A percentile compares a stretch with the other conserved stretches of the same genome.
phyloP scores from a whole-genome alignment of 2,797 vertebrate species.

The Tenualosa thibaudeaui region DNA sequence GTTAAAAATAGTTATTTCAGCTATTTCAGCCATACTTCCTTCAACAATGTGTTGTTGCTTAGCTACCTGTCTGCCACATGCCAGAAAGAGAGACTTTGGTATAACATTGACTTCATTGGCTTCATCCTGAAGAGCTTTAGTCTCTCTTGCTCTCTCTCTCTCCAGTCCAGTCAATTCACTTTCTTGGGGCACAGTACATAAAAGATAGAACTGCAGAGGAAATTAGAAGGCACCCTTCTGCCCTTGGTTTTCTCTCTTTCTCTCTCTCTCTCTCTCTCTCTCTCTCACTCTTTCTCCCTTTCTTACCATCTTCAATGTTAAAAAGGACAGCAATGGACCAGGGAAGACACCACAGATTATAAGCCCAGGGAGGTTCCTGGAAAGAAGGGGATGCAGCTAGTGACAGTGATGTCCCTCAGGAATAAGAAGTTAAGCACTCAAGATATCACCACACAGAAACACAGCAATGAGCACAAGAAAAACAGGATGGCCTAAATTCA shows the following conservation, averaged over 20 bases:
- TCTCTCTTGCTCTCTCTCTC: background rate
- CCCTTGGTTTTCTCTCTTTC: constrained; percentile 1
- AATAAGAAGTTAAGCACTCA: background rate
- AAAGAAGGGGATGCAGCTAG: background rate
- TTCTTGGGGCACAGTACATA: constrained; percentile 16
- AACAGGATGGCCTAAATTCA: background rate
- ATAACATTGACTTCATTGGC: too few species aligned
- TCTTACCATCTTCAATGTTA: constrained; percentile 27
- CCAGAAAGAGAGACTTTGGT: too few species aligned
- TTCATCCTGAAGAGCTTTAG: background rate
- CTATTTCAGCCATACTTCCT: too few species aligned
- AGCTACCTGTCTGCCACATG: too few species aligned
- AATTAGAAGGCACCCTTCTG: constrained; percentile 31
- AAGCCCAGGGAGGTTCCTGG: background rate
- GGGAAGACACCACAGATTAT: background rate
- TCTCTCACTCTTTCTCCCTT: background rate
- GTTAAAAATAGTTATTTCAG: too few species aligned
- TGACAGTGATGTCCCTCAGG: background rate
- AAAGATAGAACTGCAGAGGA: constrained; percentile 34
- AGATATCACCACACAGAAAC: background rate
- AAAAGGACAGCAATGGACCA: constrained; percentile 39
- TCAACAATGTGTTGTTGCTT: too few species aligned
- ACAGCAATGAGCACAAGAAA: background rate
- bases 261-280: background rate
- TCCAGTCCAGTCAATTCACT: constrained; percentile 32